These are phyloP conservation scores for Athene cunicularia DNA, from an alignment of 2,113 vertebrate genomes.

Conservation along the genomic window DNA sequence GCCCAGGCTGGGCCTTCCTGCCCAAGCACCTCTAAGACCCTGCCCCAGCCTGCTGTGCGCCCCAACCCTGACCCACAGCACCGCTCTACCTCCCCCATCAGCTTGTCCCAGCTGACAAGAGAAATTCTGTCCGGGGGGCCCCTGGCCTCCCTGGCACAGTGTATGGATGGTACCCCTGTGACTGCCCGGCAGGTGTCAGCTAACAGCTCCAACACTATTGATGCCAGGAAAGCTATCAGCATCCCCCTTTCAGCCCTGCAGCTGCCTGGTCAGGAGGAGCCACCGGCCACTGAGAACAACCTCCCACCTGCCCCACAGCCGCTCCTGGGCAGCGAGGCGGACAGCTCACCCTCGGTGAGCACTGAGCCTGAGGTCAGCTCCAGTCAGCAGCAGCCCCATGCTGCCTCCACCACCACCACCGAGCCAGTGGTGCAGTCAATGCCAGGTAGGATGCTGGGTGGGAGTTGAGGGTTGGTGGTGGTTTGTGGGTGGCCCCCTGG, in stretches of 20 bases:
- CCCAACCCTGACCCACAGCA: slow-evolving; percentile 69
- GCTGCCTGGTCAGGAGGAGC: slow-evolving; percentile 81
- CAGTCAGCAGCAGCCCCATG: slow-evolving; percentile 77
- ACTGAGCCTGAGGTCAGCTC: slow-evolving; percentile 85
- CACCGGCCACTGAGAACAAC: slow-evolving; percentile 73
- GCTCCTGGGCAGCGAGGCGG: slow-evolving; percentile 63
- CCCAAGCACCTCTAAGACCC: slow-evolving; percentile 57
- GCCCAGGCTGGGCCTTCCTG: slow-evolving; percentile 66
- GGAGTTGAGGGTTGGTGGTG: fast-evolving
- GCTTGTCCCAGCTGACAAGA: slow-evolving; percentile 25
- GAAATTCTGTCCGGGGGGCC: slow-evolving; percentile 67
- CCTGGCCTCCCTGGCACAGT: slow-evolving; percentile 71
- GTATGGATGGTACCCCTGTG: not conserved
- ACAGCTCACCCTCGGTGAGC: slow-evolving; percentile 72
- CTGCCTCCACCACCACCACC: slow-evolving; percentile 13
- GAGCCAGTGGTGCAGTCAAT: slow-evolving; percentile 75
- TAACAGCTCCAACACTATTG: slow-evolving; percentile 72
- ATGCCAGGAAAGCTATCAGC: slow-evolving; percentile 68
- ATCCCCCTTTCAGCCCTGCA: slow-evolving; percentile 80
- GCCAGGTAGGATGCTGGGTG: slow-evolving; percentile 74
- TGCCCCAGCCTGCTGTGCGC: not conserved
- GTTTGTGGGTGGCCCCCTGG: not conserved
- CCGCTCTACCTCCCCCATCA: slow-evolving; percentile 63
- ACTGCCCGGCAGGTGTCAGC: slow-evolving; percentile 70
- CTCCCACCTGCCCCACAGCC: slow-evolving; percentile 61